phyloP scores from a whole-genome alignment of 2,113 vertebrate species.

The Pycnonotus jocosus region DNA sequence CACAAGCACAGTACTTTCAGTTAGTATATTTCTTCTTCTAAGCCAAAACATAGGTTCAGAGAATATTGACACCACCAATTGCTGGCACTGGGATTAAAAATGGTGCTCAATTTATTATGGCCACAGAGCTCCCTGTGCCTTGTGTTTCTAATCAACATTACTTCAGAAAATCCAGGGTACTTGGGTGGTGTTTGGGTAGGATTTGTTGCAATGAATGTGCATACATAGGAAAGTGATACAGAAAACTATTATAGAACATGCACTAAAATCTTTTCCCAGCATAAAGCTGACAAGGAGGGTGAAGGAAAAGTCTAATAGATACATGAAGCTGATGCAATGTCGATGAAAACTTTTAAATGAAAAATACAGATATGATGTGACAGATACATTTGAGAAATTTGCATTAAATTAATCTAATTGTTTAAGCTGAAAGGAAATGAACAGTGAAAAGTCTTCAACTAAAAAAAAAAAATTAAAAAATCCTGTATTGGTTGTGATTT shows the following conservation, averaged over 20 bases:
- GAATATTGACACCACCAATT: not conserved
- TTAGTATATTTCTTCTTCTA: not conserved
- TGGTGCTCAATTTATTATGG: not conserved
- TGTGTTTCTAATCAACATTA: not conserved
- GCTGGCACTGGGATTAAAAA: not conserved
- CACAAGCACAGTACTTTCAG: not conserved
- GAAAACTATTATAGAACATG: not conserved
- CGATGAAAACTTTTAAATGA: not conserved
- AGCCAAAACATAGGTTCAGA: not conserved
- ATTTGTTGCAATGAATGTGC: not conserved
- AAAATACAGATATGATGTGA: not conserved
- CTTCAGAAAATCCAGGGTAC: not conserved
- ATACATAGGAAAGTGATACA: not conserved
- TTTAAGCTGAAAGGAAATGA: not conserved
- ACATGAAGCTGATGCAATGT: conserved; percentile 9
- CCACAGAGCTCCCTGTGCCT: not conserved
- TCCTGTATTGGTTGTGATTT: not conserved
- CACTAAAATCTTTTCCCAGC: not conserved
- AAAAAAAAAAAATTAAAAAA: not conserved
- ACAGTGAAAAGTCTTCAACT: not conserved
- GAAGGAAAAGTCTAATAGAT: not conserved
- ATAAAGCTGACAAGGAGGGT: not conserved
- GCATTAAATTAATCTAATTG: not conserved
- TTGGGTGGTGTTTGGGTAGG: not conserved
- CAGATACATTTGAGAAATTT: not conserved